Evolutionary conservation across 2,113 vertebrate genomes (phyloP).

Genomic region (Phyllopteryx taeniolatus): DNA sequence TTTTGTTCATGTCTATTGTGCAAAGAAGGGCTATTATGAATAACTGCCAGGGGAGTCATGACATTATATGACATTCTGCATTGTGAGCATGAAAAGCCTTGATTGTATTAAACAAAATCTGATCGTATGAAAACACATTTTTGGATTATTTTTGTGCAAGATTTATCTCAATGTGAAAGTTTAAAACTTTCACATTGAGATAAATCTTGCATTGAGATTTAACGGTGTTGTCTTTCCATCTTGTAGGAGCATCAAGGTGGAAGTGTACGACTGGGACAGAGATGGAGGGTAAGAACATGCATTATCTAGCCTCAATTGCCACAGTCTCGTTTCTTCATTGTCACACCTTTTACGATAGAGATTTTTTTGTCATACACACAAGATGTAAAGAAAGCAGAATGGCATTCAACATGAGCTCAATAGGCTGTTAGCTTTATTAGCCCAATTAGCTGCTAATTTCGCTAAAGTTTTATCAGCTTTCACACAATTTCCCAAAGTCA

Average conservation of each 20-base stretch:
- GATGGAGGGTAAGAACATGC: slow-evolving; percentile 77
- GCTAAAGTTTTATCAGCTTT: neutral
- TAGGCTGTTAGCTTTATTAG: neutral
- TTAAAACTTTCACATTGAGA: too few relatives aligned
- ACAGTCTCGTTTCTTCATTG: neutral
- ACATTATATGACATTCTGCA: neutral
- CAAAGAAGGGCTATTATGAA: too few relatives aligned
- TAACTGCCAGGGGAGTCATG: too few relatives aligned
- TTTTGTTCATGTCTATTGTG: too few relatives aligned
- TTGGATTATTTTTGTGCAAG: neutral
- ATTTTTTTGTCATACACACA: neutral
- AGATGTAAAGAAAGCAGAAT: neutral
- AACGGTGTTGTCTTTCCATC: slow-evolving; percentile 11
- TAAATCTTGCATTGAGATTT: too few relatives aligned
- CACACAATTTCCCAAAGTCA: neutral
- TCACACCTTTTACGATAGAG: neutral
- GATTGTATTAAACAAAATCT: neutral
- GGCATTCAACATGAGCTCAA: neutral
- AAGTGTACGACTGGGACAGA: slow-evolving; percentile 95
- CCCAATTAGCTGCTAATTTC: neutral
- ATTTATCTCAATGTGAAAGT: neutral
- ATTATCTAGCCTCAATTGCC: neutral
- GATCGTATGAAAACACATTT: neutral
- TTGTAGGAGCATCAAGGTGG: slow-evolving; percentile 87
- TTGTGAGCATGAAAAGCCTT: neutral